Base-by-base conservation (phyloP, 1,140 invertebrate genomes). In the Latrodectus geometricus region DNA sequence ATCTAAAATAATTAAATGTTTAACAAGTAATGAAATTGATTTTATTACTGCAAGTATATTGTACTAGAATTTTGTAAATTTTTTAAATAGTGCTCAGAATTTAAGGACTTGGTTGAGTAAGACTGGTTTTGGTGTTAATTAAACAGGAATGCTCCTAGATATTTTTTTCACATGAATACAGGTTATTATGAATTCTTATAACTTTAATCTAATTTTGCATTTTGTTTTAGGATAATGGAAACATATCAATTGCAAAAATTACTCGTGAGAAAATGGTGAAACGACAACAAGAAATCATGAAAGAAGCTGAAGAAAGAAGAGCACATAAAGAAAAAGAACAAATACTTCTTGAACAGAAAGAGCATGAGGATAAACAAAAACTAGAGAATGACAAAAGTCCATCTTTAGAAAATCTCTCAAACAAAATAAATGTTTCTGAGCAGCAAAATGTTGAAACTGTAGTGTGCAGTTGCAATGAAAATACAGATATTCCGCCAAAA, bases 281-380 rank as follows among this genome's bases (percentile, higher is more conserved):
- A 78, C 88, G 89, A 61, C 89, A 90, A 79, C 87, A 88, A 81
- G 89, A 90, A 81, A 89, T 89, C n/a, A 87, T 89, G 88, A 88
- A 88, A 68, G 89, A 90, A 83, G 89, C 89, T 35, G 91, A 92
- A 80, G 89, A 90, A 50, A 89, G 90, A 73, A 89, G 90, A 86
- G 76, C 88, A 23, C 82, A 80, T 54, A 80, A 82, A 79, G 90
- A 91, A 78, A 90, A 89, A 23, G 77, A 87, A 0, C 50, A 70
- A 17, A 90, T 76, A 80, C 56, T 86, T 14, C 17, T 87, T 15
- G 70, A 87, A 78, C 87, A 87, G 69, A 73, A 81, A 90, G 89
- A 88, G 89, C 90, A 89, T 88, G 89, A 85, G 89, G 90, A 88
- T 20, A 81, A 88, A 79, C 88, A 69, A 85, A n/a, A 88, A 82